phyloP scores from a whole-genome alignment of 2,113 vertebrate species.

The Microtus ochrogaster region DNA sequence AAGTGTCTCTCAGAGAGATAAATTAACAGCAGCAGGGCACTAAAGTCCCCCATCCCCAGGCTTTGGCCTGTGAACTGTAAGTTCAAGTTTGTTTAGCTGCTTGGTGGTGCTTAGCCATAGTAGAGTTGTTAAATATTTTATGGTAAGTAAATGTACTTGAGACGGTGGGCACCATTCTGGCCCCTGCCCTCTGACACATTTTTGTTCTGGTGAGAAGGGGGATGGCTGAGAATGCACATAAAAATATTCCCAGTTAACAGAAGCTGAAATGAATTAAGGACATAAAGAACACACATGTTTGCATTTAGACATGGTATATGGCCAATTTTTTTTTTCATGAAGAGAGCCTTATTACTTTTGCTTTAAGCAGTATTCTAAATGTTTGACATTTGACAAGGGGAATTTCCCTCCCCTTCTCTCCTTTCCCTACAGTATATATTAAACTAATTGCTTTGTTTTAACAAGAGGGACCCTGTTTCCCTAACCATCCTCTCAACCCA shows the following conservation, averaged over 20 bases:
- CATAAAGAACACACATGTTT: constrained; percentile 79
- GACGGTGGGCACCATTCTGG: constrained; percentile 43
- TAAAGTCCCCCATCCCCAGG: background rate
- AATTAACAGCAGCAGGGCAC: constrained; percentile 57
- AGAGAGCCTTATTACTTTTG: constrained; percentile 75
- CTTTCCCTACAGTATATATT: constrained; percentile 74
- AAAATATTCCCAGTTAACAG: constrained; percentile 76
- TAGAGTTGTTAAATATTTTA: constrained; percentile 65
- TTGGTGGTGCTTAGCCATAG: constrained; percentile 31
- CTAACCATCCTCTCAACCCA: constrained; percentile 60
- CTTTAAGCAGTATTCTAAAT: constrained; percentile 67
- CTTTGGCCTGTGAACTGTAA: constrained; percentile 42
- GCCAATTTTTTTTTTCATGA: constrained; percentile 73
- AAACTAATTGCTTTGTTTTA: constrained; percentile 82
- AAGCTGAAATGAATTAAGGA: constrained; percentile 81
- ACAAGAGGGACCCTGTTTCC: constrained; percentile 74
- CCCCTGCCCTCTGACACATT: constrained; percentile 59
- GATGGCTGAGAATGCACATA: constrained; percentile 41
- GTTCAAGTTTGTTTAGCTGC: constrained; percentile 61
- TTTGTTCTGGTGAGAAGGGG: constrained; percentile 55
- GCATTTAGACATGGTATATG: constrained; percentile 76
- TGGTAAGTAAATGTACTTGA: constrained; percentile 60
- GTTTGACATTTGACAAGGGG: constrained; percentile 77
- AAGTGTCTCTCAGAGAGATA: constrained; percentile 61
- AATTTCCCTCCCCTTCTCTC: constrained; percentile 73